Base-by-base conservation (phyloP, 92 coral and sea anemone species). In the Diadumene lineata region DNA sequence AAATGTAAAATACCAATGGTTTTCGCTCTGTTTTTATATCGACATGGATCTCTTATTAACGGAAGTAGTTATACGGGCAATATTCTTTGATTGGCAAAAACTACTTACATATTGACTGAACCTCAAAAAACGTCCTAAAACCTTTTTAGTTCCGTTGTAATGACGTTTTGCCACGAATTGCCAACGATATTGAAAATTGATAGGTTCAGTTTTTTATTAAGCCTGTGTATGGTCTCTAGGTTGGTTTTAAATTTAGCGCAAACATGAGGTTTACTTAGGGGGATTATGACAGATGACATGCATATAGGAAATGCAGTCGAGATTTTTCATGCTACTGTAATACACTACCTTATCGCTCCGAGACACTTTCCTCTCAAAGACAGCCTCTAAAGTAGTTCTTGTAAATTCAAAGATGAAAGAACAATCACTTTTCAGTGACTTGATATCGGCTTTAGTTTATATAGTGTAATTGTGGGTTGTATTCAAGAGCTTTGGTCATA, bases 11-110 rank as follows among this genome's bases (percentile, higher is more conserved):
- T 21, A 33, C 31, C 29, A 31, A 27, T 33, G 33, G 31, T 27
- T 72, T 29, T 57, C 38, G 75, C 50, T 13, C 66, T 30, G 22
- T 56, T 31, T 72, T 31, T 72, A 72, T 72, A 72, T 72, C 77
- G 50, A 72, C 27, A 18, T 46, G n/a, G 28, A 31, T 29, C 77
- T 72, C 77, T 22, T 31, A 25, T 34, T 19, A 72, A 33, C 77
- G 77, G 77, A 72, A 72, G 77, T 26, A 38, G 66, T 55, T 70
- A 34, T 56, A 56, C 11, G 66, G 17, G 33, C 77, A 72, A 72
- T 72, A 72, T 56, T 8, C 24, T 23, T 56, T 72, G 77, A 72
- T 72, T 72, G 77, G 77, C 77, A 72, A 72, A 57, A 56, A 57
- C 31, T 72, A 72, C 77, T 72, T 56, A 72, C 44, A 50, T 16